Evolutionary conservation across 2,113 vertebrate species (phyloP).

Genomic region (Sminthopsis crassicaudata): DNA sequence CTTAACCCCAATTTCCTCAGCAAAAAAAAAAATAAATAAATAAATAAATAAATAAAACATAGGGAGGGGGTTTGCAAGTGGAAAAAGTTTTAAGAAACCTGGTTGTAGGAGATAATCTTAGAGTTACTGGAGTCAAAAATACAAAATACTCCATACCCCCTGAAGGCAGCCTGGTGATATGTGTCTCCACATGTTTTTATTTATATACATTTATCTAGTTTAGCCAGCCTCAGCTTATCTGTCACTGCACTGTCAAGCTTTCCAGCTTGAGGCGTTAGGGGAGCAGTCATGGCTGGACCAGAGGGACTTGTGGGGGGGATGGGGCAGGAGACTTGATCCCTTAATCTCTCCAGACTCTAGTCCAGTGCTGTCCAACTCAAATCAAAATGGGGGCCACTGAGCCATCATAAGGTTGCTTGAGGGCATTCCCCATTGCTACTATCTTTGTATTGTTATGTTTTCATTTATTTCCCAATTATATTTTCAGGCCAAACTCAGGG

Average conservation of each 20-base stretch:
- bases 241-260: background rate
- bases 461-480: background rate
- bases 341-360: background rate
- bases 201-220: too few species aligned
- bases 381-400: background rate
- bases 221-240: background rate
- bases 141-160: too few species aligned
- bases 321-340: background rate
- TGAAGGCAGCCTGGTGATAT: too few species aligned
- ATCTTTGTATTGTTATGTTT: background rate
- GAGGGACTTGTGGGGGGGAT: background rate
- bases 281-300: background rate
- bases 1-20: too few species aligned
- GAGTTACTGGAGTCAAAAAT: background rate
- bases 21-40: too few species aligned
- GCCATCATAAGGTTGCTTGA: background rate
- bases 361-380: background rate
- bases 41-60: too few species aligned
- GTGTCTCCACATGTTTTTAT: too few species aligned
- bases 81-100: too few species aligned
- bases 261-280: background rate
- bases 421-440: background rate
- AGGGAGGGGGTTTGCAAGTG: too few species aligned
- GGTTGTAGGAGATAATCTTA: background rate
- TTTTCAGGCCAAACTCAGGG: background rate